Percentiles rank a stretch among this genome's conserved stretches.
phyloP scores from a whole-genome alignment of 2,888 invertebrate genomes.

The Oligia fasciuncula region DNA sequence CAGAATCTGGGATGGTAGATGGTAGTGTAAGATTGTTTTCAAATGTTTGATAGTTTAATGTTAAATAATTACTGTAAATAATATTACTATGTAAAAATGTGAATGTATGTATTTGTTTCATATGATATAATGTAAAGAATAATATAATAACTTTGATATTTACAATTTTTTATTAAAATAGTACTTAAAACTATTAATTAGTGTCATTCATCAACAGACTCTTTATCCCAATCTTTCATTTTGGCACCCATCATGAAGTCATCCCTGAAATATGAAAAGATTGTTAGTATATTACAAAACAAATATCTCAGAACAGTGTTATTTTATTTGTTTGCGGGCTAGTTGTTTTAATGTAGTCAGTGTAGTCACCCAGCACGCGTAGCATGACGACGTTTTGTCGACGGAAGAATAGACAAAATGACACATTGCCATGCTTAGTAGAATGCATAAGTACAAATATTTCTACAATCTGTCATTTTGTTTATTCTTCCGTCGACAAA shows the following conservation, averaged over 20 bases:
- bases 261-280: conserved; percentile 90
- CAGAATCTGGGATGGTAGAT: not conserved
- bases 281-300: not conserved
- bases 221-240: conserved; percentile 97
- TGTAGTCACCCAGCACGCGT: too few species aligned
- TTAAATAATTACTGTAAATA: conserved; percentile 46
- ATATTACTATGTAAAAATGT: conserved; percentile 21
- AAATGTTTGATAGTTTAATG: not conserved
- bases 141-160: conserved; percentile 40
- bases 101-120: not conserved
- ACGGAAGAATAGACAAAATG: too few species aligned
- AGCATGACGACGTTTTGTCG: too few species aligned
- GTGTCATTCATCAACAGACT: conserved; percentile 87
- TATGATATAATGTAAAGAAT: conserved; percentile 20
- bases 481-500: too few species aligned
- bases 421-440: too few species aligned
- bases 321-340: not conserved
- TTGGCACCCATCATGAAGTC: conserved; percentile 97
- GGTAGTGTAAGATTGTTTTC: not conserved
- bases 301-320: not conserved
- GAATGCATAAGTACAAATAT: too few species aligned
- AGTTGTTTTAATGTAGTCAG: too few species aligned
- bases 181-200: conserved; percentile 35
- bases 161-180: conserved; percentile 61
- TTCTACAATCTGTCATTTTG: too few species aligned